A percentile compares a stretch with the other conserved stretches of the same genome.
Conservation (phyloP, 92 coral and sea anemone genomes). For the Blastomussa wellsi region DNA sequence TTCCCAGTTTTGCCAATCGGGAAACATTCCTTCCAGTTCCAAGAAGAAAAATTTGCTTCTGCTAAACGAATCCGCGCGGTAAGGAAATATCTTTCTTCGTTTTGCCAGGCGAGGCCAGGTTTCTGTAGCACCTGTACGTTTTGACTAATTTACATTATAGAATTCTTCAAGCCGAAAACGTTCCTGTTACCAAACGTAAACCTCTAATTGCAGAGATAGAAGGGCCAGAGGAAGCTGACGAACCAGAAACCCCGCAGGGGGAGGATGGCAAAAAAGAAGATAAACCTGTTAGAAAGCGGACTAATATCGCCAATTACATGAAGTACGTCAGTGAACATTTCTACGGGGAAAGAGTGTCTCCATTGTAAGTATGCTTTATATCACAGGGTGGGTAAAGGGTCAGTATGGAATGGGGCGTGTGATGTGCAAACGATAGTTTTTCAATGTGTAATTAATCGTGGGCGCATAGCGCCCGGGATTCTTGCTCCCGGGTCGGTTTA, state of each 20-base stretch:
- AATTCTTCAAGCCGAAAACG: too few relatives aligned
- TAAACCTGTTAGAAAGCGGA: not conserved
- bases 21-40: too few relatives aligned
- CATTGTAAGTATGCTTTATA: conserved; percentile 1
- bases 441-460: too few relatives aligned
- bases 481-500: too few relatives aligned
- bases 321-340: not conserved
- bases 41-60: too few relatives aligned
- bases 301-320: not conserved
- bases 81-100: too few relatives aligned
- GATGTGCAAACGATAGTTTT: not conserved
- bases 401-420: not conserved
- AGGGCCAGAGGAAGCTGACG: not conserved
- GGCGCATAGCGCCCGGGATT: too few relatives aligned
- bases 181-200: not conserved
- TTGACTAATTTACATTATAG: too few relatives aligned
- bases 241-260: not conserved
- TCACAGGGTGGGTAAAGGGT: not conserved
- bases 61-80: too few relatives aligned
- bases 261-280: not conserved
- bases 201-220: not conserved
- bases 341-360: not conserved
- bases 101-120: too few relatives aligned
- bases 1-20: not conserved
- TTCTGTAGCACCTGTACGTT: too few relatives aligned